phyloP scores from a whole-genome alignment of 2,113 vertebrate genomes.

The Lynx canadensis region DNA sequence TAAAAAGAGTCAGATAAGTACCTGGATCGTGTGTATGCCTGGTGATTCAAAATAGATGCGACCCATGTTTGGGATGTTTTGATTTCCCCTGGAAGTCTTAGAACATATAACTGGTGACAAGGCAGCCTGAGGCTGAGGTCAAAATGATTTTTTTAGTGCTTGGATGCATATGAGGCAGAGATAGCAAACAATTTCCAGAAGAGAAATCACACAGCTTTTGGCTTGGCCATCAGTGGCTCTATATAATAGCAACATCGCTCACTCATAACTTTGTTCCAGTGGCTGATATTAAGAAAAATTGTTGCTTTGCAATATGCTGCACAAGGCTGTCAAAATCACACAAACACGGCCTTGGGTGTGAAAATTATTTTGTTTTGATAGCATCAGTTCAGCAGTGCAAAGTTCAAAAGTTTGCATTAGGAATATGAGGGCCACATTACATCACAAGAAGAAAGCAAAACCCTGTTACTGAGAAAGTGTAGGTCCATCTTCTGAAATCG shows the following conservation, averaged over 20 bases:
- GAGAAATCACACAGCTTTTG: conserved; percentile 78
- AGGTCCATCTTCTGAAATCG: conserved; percentile 51
- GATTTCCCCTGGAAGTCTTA: conserved; percentile 83
- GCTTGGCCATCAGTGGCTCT: conserved; percentile 80
- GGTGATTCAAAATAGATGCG: conserved; percentile 71
- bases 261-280: conserved; percentile 86
- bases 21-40: conserved; percentile 66
- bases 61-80: conserved; percentile 79
- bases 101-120: not conserved
- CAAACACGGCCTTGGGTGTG: conserved; percentile 84
- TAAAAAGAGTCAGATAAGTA: conserved; percentile 65
- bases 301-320: conserved; percentile 82
- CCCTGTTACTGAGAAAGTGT: conserved; percentile 78
- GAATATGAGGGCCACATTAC: conserved; percentile 79
- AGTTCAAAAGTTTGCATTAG: conserved; percentile 89
- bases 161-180: conserved; percentile 70
- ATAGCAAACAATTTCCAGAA: conserved; percentile 83
- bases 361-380: conserved; percentile 87
- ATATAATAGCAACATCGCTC: conserved; percentile 88
- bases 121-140: conserved; percentile 29
- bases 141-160: conserved; percentile 76
- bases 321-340: conserved; percentile 85
- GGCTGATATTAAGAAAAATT: conserved; percentile 89
- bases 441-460: conserved; percentile 80
- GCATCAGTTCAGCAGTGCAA: conserved; percentile 83